Base-by-base conservation (phyloP, 2,113 vertebrate genomes). In the Perca fluviatilis region DNA sequence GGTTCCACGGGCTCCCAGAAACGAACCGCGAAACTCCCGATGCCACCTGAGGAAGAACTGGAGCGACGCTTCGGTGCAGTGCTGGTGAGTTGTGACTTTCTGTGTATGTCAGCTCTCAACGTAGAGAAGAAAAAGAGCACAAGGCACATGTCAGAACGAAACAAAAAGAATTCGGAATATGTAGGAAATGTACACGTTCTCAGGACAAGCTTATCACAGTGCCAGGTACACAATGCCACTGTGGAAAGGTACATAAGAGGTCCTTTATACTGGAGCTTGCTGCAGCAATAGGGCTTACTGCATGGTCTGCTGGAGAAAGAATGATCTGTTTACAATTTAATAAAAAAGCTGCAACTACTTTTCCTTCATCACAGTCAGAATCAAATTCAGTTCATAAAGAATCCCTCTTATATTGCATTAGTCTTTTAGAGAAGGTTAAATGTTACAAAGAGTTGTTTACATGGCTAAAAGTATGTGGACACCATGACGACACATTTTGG, bases 31-130 rank as follows among this genome's bases (percentile, higher is more conserved):
- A 97, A 95, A 75, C 93, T 95, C 60, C 97, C 96, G 50, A 92
- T 96, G 90, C 97, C 97, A 12, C 89, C 91, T 7, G 95, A 95
- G 0, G 95, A 93, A 0, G 97, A 98, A 79, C 94, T 98, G 91
- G 96, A 97, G 81, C 96, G 96, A 78, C 93, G 96, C 61, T 98
- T 98, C 88, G 93, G 74, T 16, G 90, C 89, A 0, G 95, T 96
- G 16, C 94, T 97, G 97, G 97, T 98, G 92, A 96, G 97, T 94
- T 33, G 0, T 4, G 14, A 30, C 19, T 43, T 9, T 0, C 7
- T 19, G 5, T 15, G n/a, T 15, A 18, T 4, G 74, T 50, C 74
- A 63, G 19, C 62, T 61, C 64, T 83, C 27, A 84, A 40, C 58
- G 27, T 7, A 66, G 51, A 27, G 3, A 33, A 33, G 10, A 15